These are phyloP conservation scores for Pseudococcus viburni DNA, from an alignment of 2,888 invertebrate species.

Conservation along the genomic window DNA sequence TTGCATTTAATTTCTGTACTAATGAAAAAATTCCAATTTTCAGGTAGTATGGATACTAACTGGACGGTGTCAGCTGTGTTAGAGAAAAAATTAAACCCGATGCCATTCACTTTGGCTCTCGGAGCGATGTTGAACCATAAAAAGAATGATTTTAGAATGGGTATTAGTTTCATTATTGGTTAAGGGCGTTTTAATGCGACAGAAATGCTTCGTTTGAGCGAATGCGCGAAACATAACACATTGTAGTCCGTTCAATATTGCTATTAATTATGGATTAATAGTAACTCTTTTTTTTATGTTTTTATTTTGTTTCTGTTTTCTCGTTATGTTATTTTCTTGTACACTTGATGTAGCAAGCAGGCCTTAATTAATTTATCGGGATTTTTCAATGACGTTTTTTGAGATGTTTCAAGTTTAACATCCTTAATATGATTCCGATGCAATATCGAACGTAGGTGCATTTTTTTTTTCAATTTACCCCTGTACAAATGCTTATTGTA, in stretches of 20 bases:
- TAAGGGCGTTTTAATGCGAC: constrained; percentile 72
- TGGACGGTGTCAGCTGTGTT: constrained; percentile 94
- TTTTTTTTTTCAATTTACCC: neutral
- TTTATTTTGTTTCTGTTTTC: constrained; percentile 56
- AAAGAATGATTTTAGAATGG: constrained; percentile 93
- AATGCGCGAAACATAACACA: constrained; percentile 27
- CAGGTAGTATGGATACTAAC: constrained; percentile 92
- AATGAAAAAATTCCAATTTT: constrained; percentile 68
- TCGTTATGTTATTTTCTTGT: constrained; percentile 20
- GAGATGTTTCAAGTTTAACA: neutral
- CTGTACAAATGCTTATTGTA: constrained; percentile 29
- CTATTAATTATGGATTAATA: constrained; percentile 45
- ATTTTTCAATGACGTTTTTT: neutral
- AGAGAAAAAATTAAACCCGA: constrained; percentile 92
- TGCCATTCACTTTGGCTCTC: constrained; percentile 94
- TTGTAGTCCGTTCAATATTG: constrained; percentile 43
- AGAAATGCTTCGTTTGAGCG: constrained; percentile 1
- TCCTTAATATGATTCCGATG: neutral
- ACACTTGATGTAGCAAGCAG: constrained; percentile 18
- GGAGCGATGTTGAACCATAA: constrained; percentile 94
- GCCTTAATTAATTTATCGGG: constrained; percentile 5
- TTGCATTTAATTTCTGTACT: neutral
- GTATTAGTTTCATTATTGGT: constrained; percentile 95
- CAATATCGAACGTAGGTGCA: neutral
- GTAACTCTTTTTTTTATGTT: constrained; percentile 49